Evolutionary conservation across 2,888 invertebrate genomes (phyloP).

Genomic region (Erebia ligea): DNA sequence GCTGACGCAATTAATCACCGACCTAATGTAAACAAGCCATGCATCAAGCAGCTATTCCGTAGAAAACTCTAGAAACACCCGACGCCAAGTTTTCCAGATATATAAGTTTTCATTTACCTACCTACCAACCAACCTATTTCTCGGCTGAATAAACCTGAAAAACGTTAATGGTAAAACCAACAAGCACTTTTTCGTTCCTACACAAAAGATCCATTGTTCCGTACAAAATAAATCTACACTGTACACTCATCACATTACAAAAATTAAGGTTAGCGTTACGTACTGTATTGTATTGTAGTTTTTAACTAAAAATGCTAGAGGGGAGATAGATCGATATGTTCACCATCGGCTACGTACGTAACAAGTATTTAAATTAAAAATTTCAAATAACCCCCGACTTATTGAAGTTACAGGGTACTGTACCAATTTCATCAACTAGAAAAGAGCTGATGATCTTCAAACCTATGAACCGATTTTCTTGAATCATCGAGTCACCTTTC

Average conservation of each 20-base stretch:
- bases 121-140: background rate
- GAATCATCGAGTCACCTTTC: no score
- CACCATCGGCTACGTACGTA: background rate
- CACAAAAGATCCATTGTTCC: constrained; percentile 2
- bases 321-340: background rate
- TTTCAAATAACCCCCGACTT: no score
- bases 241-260: background rate
- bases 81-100: background rate
- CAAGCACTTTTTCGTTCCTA: background rate
- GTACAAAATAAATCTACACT: constrained; percentile 5
- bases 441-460: no score
- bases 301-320: background rate
- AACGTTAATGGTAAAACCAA: background rate
- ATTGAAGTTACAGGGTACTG: no score
- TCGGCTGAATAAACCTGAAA: background rate
- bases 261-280: background rate
- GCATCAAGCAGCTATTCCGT: no score
- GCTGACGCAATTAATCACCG: no score
- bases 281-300: background rate
- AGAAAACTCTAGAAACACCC: no score
- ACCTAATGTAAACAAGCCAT: no score
- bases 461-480: no score
- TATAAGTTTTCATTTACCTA: background rate
- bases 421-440: no score
- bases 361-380: no score